Conservation (phyloP, 2,113 vertebrate species). For the Salvelinus sp. region DNA sequence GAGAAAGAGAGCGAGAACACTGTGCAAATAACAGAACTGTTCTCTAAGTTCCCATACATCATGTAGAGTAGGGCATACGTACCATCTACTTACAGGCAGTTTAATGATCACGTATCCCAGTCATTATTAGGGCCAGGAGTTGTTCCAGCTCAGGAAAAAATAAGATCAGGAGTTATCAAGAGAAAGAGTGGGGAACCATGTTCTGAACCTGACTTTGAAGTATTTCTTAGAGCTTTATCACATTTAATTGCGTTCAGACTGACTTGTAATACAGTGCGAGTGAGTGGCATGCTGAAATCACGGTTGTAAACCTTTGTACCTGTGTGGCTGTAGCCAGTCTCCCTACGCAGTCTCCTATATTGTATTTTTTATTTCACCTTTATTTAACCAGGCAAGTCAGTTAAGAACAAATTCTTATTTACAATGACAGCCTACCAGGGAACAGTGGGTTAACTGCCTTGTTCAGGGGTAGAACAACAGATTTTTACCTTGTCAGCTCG, state of each 20-base stretch:
- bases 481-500: no score
- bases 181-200: background rate
- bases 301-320: background rate
- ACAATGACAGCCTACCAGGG: no score
- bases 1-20: background rate
- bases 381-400: no score
- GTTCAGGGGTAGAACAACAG: no score
- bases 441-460: no score
- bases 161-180: no score
- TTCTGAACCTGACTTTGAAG: background rate
- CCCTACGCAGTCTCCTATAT: background rate
- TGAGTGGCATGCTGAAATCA: background rate
- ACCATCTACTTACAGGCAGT: background rate
- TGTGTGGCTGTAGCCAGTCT: background rate
- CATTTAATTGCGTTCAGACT: background rate
- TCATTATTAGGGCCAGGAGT: background rate
- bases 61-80: background rate
- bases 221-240: background rate
- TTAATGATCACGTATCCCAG: background rate
- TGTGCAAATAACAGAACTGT: background rate
- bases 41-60: background rate
- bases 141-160: background rate
- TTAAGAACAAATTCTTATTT: no score
- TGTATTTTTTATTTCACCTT: no score
- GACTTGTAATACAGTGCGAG: background rate